These are phyloP conservation scores for Teleogryllus oceanicus DNA, from an alignment of 2,888 invertebrate genomes.

Conservation along the genomic window DNA sequence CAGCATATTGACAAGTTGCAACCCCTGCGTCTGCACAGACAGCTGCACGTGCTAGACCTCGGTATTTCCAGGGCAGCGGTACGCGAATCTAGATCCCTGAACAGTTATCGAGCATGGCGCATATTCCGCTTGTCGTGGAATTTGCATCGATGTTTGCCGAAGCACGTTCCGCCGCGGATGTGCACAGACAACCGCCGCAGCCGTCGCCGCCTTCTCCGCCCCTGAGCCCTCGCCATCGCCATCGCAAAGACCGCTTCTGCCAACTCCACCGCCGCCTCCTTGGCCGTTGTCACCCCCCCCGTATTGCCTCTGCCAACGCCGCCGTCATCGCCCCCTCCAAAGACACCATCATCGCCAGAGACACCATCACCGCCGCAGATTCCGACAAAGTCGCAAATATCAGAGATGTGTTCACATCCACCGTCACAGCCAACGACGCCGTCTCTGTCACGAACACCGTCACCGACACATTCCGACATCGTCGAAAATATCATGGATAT, in stretches of 20 bases:
- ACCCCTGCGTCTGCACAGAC: too few species aligned
- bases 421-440: neutral
- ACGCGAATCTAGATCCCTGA: neutral
- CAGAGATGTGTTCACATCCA: neutral
- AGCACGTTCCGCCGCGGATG: neutral
- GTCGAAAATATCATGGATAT: neutral
- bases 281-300: too few species aligned
- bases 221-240: too few species aligned
- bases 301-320: too few species aligned
- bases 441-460: neutral
- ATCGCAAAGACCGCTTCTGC: neutral
- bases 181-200: neutral
- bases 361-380: too few species aligned
- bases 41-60: neutral
- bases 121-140: conserved; percentile 6
- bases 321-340: neutral
- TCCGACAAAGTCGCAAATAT: too few species aligned
- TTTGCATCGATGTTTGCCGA: neutral
- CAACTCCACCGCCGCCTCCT: neutral
- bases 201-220: neutral
- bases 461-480: neutral
- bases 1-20: too few species aligned
- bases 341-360: neutral
- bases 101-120: conserved; percentile 7
- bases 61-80: neutral